Percentiles rank a stretch among this genome's conserved stretches.
Conservation (phyloP, 2,113 vertebrate species). For the Toxotes jaculatrix region DNA sequence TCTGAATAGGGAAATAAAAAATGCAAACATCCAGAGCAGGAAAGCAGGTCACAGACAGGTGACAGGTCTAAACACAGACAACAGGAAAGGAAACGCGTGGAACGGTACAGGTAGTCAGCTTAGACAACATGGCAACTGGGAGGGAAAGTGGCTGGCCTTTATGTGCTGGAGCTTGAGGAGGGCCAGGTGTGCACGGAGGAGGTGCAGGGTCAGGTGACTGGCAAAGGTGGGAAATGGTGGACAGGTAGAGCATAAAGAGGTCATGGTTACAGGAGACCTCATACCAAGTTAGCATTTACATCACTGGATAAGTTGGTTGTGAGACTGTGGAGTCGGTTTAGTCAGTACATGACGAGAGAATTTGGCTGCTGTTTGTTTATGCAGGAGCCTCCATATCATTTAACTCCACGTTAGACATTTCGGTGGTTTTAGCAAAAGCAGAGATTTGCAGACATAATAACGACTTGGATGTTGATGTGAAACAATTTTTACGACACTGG, state of each 20-base stretch:
- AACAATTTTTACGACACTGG: too few relatives aligned
- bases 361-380: too few relatives aligned
- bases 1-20: not conserved
- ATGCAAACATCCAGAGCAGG: not conserved
- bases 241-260: not conserved
- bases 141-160: not conserved
- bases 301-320: too few relatives aligned
- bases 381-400: too few relatives aligned
- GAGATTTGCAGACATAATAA: too few relatives aligned
- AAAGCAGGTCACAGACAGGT: not conserved
- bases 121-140: too few relatives aligned
- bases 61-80: not conserved
- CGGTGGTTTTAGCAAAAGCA: too few relatives aligned
- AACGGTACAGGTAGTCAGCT: not conserved
- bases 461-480: too few relatives aligned
- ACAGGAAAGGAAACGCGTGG: not conserved
- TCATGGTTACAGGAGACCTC: not conserved
- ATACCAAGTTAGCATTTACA: not conserved
- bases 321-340: too few relatives aligned
- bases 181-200: not conserved
- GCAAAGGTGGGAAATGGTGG: not conserved
- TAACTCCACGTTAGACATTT: too few relatives aligned
- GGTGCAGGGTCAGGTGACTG: not conserved
- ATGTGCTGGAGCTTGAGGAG: not conserved
- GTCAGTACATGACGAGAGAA: too few relatives aligned